Percentiles rank a stretch among this genome's conserved stretches.
These are phyloP conservation scores for Cebidichthys violaceus DNA, from an alignment of 2,113 vertebrate species.

Conservation along the genomic window DNA sequence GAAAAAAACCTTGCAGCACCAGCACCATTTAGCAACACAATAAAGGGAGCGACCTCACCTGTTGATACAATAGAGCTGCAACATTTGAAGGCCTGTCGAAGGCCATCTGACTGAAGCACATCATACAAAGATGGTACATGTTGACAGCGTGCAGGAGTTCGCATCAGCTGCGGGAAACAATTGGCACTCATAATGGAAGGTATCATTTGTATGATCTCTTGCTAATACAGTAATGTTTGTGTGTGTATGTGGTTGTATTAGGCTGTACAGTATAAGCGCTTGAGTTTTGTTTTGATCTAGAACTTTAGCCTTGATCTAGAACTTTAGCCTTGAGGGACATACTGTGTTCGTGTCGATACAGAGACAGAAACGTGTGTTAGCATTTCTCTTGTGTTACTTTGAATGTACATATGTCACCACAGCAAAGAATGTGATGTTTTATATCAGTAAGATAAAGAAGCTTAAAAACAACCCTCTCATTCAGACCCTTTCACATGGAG, in stretches of 20 bases:
- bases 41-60: not conserved
- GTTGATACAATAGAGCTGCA: not conserved
- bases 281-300: not conserved
- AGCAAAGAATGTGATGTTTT: not conserved
- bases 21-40: not conserved
- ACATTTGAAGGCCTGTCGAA: not conserved
- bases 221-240: not conserved
- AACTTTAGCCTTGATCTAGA: not conserved
- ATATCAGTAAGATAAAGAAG: conserved; percentile 11
- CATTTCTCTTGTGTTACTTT: not conserved
- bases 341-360: not conserved
- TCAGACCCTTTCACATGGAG: not conserved
- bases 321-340: conserved; percentile 10
- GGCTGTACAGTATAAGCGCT: not conserved
- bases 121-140: not conserved
- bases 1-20: not conserved
- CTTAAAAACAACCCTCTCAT: not conserved
- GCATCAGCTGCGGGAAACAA: not conserved
- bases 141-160: not conserved
- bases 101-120: conserved; percentile 3
- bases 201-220: not conserved
- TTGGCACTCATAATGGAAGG: not conserved
- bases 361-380: not conserved
- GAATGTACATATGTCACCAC: not conserved
- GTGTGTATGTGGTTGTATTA: not conserved